Evolutionary conservation across 2,888 invertebrate species (phyloP).

Genomic region (Sinhomidia bicolor): DNA sequence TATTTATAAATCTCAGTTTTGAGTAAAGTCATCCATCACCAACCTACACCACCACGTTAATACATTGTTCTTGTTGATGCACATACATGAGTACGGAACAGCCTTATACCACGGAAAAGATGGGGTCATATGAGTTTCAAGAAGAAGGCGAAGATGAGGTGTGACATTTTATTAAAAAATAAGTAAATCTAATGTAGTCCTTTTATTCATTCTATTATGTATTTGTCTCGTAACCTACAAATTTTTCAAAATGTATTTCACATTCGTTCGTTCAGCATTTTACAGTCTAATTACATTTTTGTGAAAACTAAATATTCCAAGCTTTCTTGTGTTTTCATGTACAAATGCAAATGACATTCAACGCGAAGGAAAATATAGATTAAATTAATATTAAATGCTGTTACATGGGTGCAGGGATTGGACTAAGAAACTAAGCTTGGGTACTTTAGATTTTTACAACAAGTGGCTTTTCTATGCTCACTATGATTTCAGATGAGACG

Average conservation of each 20-base stretch:
- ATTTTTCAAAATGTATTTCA: background rate
- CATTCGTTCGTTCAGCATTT: background rate
- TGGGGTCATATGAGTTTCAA: conserved; percentile 73
- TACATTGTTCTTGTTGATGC: background rate
- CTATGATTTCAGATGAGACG: too few species aligned
- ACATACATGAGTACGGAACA: conserved; percentile 50
- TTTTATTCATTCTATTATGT: background rate
- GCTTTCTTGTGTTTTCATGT: background rate
- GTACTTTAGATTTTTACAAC: too few species aligned
- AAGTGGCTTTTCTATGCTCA: too few species aligned
- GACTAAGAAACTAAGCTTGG: too few species aligned
- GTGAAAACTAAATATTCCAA: conserved; percentile 11
- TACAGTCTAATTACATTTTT: background rate
- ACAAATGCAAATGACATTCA: background rate
- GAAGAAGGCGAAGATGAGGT: conserved; percentile 75
- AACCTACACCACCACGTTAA: background rate
- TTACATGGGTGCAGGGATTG: background rate
- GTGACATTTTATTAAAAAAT: conserved; percentile 58
- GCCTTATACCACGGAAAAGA: conserved; percentile 53
- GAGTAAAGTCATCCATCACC: conserved; percentile 11
- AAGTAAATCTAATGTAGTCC: background rate
- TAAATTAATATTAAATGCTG: background rate
- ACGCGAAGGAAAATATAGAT: background rate
- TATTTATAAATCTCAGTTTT: conserved; percentile 23
- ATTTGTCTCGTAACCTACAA: conserved; percentile 1